phyloP scores from a whole-genome alignment of 2,113 vertebrate genomes.

The Chlorocebus sabaeus region DNA sequence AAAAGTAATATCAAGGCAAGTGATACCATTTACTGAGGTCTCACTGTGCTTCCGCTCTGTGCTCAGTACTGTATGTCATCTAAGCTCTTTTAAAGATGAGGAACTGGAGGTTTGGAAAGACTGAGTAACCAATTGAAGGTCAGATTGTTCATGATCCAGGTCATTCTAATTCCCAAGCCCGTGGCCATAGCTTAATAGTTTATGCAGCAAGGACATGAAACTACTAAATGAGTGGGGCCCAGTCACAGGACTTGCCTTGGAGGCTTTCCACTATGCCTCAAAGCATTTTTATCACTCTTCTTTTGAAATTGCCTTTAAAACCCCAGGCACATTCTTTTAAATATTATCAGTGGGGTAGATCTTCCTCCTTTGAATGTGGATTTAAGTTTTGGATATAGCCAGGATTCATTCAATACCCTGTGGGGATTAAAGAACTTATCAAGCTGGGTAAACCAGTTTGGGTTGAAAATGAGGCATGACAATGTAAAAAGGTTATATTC shows the following conservation, averaged over 20 bases:
- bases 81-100: conserved; percentile 8
- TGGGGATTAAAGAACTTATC: conserved; percentile 56
- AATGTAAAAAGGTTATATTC: conserved; percentile 37
- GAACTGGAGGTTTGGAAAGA: not conserved
- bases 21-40: not conserved
- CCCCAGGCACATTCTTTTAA: conserved; percentile 60
- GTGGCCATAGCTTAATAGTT: not conserved
- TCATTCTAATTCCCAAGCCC: not conserved
- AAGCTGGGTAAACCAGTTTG: conserved; percentile 68
- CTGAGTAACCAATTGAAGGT: not conserved
- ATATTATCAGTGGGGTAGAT: conserved; percentile 53
- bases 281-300: conserved; percentile 34
- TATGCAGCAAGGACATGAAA: no score
- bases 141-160: not conserved
- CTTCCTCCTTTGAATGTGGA: conserved; percentile 54
- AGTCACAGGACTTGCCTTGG: not conserved
- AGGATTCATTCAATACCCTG: conserved; percentile 60
- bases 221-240: not conserved
- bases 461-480: conserved; percentile 24
- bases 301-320: conserved; percentile 60
- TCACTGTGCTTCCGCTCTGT: not conserved
- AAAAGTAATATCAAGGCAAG: conserved; percentile 36
- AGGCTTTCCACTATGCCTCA: not conserved
- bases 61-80: not conserved
- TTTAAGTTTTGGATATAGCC: conserved; percentile 55